Percentiles rank a stretch among this genome's conserved stretches.
phyloP scores from a whole-genome alignment of 2,113 vertebrate species.

The Platysternon megacephalum region DNA sequence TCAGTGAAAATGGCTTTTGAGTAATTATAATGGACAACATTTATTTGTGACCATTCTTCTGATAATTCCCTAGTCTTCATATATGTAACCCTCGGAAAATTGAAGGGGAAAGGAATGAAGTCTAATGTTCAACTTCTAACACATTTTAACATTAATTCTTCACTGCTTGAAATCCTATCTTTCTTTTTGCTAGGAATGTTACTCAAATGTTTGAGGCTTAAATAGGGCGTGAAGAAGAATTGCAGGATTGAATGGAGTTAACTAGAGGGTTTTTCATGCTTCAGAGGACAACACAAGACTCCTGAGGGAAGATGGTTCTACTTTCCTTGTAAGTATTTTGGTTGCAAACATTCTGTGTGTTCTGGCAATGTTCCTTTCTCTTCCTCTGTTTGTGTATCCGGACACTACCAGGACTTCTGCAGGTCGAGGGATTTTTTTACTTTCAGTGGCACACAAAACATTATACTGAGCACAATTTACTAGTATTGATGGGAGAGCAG shows the following conservation, averaged over 20 bases:
- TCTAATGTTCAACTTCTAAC: slow-evolving; percentile 18
- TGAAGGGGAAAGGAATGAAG: background rate
- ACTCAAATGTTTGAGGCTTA: slow-evolving; percentile 4
- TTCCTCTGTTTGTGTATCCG: background rate
- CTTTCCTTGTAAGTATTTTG: background rate
- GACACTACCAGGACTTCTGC: background rate
- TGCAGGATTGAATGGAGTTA: slow-evolving; percentile 2
- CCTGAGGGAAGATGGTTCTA: background rate
- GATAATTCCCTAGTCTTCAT: background rate
- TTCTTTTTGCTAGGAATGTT: slow-evolving; percentile 28
- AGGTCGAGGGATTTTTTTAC: background rate
- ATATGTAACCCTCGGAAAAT: background rate
- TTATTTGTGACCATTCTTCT: background rate
- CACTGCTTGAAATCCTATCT: background rate
- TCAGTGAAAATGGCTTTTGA: background rate
- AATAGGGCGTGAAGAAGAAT: slow-evolving; percentile 25
- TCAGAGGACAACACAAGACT: background rate
- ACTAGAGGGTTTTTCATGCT: slow-evolving; percentile 45
- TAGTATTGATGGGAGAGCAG: background rate
- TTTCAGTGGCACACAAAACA: background rate
- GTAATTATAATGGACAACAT: background rate
- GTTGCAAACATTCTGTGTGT: background rate
- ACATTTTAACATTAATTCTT: background rate
- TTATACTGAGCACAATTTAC: background rate
- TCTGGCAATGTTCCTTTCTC: background rate